Evolutionary conservation across 2,797 vertebrate species (phyloP), one percentile per base, ranked within the genome.

Genomic region (Euthynnus affinis): DNA sequence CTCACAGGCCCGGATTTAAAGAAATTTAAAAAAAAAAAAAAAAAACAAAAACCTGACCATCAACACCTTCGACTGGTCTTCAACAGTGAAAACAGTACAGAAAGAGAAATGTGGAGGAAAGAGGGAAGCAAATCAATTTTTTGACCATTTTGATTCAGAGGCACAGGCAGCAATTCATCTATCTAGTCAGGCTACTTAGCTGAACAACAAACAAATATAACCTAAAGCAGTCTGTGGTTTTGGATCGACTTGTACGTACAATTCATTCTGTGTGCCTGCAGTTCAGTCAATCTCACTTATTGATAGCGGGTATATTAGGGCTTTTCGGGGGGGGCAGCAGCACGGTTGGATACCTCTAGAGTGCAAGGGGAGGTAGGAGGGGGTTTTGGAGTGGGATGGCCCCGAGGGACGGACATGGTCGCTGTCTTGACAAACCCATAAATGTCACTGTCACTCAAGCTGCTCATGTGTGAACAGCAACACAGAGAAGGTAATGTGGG

Each of bases 361-460:
- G 76, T 65, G 40, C 58, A 59, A 15, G 15, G 13, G 34, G 34
- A 1, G 34, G 44, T 15, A 4, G 49, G 12, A 6, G 64, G 53
- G 14, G 17, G 3, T 49, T 32, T 32, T 27, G 75, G 23, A 65
- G 57, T 53, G 46, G 74, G 74, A 37, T n/a, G 51, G 71, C 80
- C 85, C 53, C 3, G 6, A 81, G 88, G 88, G 86, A 80, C 6
- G 10, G 71, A 71, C 14, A 32, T 5, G 63, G 82, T 37, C 57
- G 74, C 66, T 78, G 29, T 81, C 65, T 68, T 79, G 83, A 91
- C 80, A 73, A 81, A 61, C 70, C 87, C 79, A 88, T 91, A 89
- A 93, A 93, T 91, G 88, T 90, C 92, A 89, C 87, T 73, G 90
- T 89, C 88, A 85, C 75, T 94, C 84, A 90, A 87, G 81, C 70